Base-by-base conservation (phyloP, 2,888 invertebrate genomes). In the Drosophila parthenogenetica region DNA sequence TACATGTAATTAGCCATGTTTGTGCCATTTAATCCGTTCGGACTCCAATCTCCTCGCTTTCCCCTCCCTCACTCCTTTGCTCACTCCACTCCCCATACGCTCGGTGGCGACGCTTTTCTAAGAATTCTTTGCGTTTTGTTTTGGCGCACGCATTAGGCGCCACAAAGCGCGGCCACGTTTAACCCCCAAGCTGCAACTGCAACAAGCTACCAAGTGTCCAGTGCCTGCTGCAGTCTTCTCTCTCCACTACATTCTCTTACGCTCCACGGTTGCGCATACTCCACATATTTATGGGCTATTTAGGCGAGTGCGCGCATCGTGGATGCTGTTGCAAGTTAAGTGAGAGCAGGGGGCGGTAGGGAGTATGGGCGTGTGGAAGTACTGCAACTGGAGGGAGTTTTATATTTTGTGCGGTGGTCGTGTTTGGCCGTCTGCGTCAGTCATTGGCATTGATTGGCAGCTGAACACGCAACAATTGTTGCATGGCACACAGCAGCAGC, bases 1-100 rank as follows among this genome's bases (percentile, higher is more conserved):
- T 83, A 88, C 87, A 85, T 88, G 87, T 88, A 86, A 86, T 87
- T 86, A 86, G 89, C 86, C 89, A 86, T 87, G 86, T 86, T 86
- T 87, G 81, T 88, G 88, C 81, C 87, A 87, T 86, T 86, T 88
- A 88, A 86, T 86, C 89, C 86, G 77, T 60, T 85, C 79, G 73
- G 69, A 66, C 63, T 69, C 54, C 66, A 73, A 29, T 60, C 59
- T 55, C 55, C 66, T 65, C 59, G 45, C 61, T 51, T 25, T 32
- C 35, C 39, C 49, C 46, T 61, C 55, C 4, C 35, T 35, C 29
- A 4, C 35, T 35, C 35, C 29, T 29, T 8, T 8, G 29, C 8
- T 35, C 35, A 13, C 35, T 32, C 17, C 42, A 32, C 35, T 57
- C 29, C 53, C 58, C n/a, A n/a, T 40, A 16, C 55, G 25, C 42